These are phyloP conservation scores for Podarcis cretensis DNA, from an alignment of 2,113 vertebrate species.

Conservation along the genomic window DNA sequence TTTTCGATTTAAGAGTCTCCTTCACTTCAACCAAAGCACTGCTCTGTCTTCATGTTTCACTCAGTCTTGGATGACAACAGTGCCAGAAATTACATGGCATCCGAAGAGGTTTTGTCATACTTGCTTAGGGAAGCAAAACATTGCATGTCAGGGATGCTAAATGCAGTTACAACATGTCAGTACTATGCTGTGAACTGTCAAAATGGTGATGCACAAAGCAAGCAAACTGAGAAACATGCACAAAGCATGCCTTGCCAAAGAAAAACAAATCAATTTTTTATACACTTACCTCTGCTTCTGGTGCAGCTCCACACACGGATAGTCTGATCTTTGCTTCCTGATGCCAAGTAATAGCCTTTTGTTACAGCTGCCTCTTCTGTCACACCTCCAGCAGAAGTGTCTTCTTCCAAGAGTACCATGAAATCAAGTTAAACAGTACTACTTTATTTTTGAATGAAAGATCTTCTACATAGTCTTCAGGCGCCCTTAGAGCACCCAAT, in stretches of 20 bases:
- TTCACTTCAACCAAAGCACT: background rate
- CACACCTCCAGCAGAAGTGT: slow-evolving; percentile 66
- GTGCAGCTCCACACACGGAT: slow-evolving; percentile 90
- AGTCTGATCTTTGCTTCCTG: slow-evolving; percentile 97
- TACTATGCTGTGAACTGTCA: background rate
- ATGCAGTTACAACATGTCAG: background rate
- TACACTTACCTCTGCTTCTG: slow-evolving; percentile 84
- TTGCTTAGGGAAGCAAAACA: background rate
- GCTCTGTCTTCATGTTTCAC: background rate
- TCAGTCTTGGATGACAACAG: background rate
- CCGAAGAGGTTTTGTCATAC: background rate
- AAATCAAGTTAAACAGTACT: background rate
- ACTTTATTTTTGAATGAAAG: background rate
- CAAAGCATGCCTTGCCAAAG: accelerated
- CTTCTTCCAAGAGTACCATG: slow-evolving; percentile 60
- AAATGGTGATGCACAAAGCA: background rate
- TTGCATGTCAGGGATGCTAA: background rate
- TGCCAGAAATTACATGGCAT: background rate
- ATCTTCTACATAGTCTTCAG: background rate
- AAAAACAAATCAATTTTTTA: background rate
- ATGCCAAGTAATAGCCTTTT: slow-evolving; percentile 86
- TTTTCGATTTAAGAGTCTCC: background rate
- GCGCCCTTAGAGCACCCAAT: background rate
- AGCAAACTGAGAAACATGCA: background rate
- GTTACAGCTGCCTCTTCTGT: slow-evolving; percentile 53